Conservation (phyloP, 2,797 vertebrate species). For the Tangara arthus region DNA sequence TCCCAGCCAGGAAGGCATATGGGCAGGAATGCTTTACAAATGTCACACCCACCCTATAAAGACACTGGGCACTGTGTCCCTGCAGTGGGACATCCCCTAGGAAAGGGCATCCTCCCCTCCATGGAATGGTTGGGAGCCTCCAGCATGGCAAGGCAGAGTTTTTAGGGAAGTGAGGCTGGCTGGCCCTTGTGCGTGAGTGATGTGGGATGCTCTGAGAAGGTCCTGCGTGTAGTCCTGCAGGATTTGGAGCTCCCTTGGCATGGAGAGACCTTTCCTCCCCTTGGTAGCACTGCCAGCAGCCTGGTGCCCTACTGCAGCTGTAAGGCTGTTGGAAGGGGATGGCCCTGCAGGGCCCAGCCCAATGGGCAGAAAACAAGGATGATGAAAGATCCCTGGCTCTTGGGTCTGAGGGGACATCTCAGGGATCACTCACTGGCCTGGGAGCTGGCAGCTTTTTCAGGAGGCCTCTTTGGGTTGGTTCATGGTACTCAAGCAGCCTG, state of each 20-base stretch:
- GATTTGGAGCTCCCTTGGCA: background rate
- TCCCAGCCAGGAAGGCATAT: slow-evolving; percentile 29
- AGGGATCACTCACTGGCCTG: background rate
- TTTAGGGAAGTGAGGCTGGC: background rate
- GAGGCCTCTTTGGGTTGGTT: background rate
- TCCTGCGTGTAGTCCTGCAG: background rate
- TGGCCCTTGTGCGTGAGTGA: background rate
- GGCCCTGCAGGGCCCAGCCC: background rate
- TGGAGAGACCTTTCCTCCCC: background rate
- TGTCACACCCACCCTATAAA: background rate
- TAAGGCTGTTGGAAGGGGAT: background rate
- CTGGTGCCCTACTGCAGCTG: background rate
- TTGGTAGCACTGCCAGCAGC: slow-evolving; percentile 1
- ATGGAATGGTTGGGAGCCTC: background rate
- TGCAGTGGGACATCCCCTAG: background rate
- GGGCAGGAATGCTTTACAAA: background rate
- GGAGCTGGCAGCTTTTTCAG: background rate
- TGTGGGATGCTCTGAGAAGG: background rate
- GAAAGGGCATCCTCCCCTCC: background rate
- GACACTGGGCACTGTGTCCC: background rate
- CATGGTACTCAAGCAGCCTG: background rate
- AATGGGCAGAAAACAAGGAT: background rate
- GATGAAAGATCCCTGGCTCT: background rate
- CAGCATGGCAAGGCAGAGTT: background rate
- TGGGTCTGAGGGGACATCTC: background rate